Evolutionary conservation across 2,888 invertebrate genomes (phyloP).

Genomic region (Drosophila demipolita): DNA sequence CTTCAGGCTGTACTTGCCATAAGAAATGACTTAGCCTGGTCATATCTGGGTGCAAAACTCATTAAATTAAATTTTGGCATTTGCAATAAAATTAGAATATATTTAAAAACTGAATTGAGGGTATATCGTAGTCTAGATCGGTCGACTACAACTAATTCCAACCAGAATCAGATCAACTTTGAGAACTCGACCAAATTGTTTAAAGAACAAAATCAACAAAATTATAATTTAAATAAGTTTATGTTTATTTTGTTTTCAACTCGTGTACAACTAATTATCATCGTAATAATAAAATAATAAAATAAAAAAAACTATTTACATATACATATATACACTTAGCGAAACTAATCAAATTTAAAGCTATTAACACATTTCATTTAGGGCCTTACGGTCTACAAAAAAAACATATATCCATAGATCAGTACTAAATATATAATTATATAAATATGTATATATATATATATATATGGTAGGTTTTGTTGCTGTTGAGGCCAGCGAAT

Average conservation of each 20-base stretch:
- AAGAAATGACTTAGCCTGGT: no score
- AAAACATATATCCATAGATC: background rate
- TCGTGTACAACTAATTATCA: conserved; percentile 13
- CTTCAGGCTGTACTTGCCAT: no score
- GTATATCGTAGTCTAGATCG: no score
- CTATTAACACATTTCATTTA: conserved; percentile 78
- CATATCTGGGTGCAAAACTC: no score
- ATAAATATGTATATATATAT: background rate
- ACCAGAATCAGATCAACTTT: no score
- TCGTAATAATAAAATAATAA: conserved; percentile 23
- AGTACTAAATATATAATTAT: background rate
- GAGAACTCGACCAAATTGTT: background rate
- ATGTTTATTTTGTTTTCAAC: conserved; percentile 13
- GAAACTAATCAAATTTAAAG: conserved; percentile 56
- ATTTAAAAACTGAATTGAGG: no score
- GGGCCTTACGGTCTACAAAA: conserved; percentile 24
- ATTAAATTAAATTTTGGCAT: no score
- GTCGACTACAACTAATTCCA: no score
- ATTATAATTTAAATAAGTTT: background rate
- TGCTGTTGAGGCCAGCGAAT: conserved; percentile 4
- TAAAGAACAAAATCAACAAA: background rate
- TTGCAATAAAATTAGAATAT: no score
- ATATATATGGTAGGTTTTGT: background rate
- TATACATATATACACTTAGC: conserved; percentile 17
- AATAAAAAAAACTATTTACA: conserved; percentile 43